A percentile compares a stretch with the other conserved stretches of the same genome.
These are phyloP conservation scores for Artibeus jamaicensis DNA, from an alignment of 2,797 vertebrate genomes.

Conservation along the genomic window DNA sequence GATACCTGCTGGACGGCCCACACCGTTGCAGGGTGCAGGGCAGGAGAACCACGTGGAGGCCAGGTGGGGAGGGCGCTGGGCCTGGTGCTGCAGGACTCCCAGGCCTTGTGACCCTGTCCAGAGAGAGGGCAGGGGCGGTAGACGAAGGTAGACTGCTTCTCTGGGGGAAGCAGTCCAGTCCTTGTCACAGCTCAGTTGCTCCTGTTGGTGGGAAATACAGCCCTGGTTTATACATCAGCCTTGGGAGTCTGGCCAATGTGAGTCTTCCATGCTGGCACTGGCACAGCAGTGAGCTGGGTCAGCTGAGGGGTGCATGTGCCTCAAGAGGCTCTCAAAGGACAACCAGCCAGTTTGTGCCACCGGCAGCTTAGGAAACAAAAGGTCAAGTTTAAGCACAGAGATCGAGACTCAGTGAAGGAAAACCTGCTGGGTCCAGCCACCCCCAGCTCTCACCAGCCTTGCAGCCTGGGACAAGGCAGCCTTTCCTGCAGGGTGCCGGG, in stretches of 20 bases:
- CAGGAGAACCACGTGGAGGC: not conserved
- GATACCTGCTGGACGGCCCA: rapidly evolving
- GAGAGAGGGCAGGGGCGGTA: not conserved
- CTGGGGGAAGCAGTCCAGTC: not conserved
- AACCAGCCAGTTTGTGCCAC: not conserved
- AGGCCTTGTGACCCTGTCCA: not conserved
- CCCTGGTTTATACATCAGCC: not conserved
- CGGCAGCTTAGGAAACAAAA: conserved; percentile 66
- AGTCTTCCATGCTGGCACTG: not conserved
- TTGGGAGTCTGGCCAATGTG: not conserved
- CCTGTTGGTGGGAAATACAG: not conserved
- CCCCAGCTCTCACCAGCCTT: not conserved
- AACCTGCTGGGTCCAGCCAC: conserved; percentile 93
- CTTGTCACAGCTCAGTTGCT: not conserved
- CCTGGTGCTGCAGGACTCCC: not conserved
- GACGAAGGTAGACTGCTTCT: not conserved
- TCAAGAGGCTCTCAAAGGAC: not conserved
- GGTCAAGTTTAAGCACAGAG: conserved; percentile 94
- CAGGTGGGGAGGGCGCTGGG: not conserved
- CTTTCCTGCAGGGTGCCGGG: not conserved
- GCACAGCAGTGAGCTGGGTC: not conserved
- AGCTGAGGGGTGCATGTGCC: not conserved
- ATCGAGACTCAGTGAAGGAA: conserved; percentile 93
- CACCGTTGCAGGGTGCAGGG: not conserved
- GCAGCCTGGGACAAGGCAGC: not conserved